A percentile compares a stretch with the other conserved stretches of the same genome.
Evolutionary conservation across 2,888 invertebrate genomes (phyloP).

Genomic region (Clusia tigrina): DNA sequence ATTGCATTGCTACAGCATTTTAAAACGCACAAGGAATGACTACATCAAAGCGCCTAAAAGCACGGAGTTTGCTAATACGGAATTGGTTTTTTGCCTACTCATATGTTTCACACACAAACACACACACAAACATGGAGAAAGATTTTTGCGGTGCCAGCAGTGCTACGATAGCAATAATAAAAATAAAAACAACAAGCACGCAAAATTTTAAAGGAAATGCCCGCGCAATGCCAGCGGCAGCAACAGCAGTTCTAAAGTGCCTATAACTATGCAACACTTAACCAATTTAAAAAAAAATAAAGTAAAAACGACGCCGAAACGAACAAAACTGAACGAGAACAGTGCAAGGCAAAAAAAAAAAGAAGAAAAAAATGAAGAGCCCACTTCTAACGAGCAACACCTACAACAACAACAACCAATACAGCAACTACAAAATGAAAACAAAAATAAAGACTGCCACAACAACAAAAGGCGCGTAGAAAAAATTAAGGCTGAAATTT

Average conservation of each 20-base stretch:
- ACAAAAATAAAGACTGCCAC: background rate
- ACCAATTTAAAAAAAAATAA: constrained; percentile 20
- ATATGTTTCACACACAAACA: background rate
- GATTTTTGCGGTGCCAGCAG: background rate
- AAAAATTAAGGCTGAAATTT: background rate
- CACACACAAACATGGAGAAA: background rate
- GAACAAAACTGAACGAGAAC: too few species aligned
- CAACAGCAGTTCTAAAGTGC: constrained; percentile 23
- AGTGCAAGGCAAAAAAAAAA: too few species aligned
- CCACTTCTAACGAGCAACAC: background rate
- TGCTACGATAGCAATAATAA: constrained; percentile 31
- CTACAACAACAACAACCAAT: background rate
- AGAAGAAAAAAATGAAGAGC: too few species aligned
- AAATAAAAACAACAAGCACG: constrained; percentile 37
- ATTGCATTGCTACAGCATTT: too few species aligned
- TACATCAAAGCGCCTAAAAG: too few species aligned
- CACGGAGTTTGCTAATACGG: too few species aligned
- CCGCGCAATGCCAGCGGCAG: background rate
- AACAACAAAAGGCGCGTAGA: background rate
- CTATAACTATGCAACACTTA: constrained; percentile 39
- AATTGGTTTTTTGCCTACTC: too few species aligned
- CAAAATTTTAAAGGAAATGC: too few species aligned
- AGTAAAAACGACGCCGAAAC: too few species aligned
- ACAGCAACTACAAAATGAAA: background rate
- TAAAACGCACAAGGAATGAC: too few species aligned